Percentiles rank a stretch among this genome's conserved stretches.
Conservation (phyloP, 2,113 vertebrate species). For the Xenotilapia longispinis region DNA sequence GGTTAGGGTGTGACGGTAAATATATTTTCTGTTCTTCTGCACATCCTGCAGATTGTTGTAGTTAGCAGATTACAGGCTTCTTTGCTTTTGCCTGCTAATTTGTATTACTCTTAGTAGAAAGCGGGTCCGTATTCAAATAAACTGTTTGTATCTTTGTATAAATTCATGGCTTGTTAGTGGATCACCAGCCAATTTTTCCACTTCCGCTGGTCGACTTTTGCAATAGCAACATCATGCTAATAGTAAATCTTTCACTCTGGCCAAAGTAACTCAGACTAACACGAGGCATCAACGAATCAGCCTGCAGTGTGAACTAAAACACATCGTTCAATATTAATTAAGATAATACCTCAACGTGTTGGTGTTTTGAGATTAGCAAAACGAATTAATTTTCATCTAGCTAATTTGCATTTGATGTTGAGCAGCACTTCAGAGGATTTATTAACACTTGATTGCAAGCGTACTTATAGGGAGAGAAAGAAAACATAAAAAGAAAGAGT, state of each 20-base stretch:
- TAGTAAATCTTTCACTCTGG: neutral
- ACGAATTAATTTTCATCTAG: neutral
- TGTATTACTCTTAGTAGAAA: neutral
- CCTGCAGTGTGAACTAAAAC: neutral
- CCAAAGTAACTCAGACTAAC: neutral
- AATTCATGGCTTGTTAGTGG: neutral
- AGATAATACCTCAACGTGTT: neutral
- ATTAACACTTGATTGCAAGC: neutral
- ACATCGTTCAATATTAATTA: neutral
- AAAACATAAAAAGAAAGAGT: neutral
- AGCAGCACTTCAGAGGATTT: neutral
- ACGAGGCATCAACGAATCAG: neutral
- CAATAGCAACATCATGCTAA: neutral
- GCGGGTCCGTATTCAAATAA: accelerated
- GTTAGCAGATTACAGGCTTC: neutral
- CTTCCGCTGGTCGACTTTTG: neutral
- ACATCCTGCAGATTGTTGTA: neutral
- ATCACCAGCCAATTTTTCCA: neutral
- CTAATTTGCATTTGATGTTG: neutral
- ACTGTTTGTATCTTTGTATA: neutral
- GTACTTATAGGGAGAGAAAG: neutral
- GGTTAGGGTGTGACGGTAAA: accelerated
- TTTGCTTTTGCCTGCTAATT: neutral
- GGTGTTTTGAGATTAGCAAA: neutral
- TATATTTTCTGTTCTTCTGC: neutral